Conservation (phyloP, 2,888 invertebrate genomes). For the Xylocampa areola region DNA sequence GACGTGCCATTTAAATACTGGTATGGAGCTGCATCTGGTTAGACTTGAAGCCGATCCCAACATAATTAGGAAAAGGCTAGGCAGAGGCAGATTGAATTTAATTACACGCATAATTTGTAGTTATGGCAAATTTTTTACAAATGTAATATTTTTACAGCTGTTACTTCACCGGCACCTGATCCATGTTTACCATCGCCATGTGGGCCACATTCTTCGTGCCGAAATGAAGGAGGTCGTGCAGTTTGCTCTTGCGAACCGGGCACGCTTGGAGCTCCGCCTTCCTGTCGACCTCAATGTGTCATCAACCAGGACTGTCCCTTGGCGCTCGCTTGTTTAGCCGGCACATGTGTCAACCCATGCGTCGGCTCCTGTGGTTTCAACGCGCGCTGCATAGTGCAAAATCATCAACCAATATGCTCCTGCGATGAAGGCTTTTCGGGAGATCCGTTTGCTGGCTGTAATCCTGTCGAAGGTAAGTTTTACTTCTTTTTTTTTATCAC, state of each 20-base stretch:
- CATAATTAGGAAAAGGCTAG: too few species aligned
- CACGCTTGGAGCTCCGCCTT: slow-evolving; percentile 94
- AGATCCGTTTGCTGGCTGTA: slow-evolving; percentile 94
- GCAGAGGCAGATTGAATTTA: too few species aligned
- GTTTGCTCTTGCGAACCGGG: slow-evolving; percentile 93
- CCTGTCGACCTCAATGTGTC: slow-evolving; percentile 94
- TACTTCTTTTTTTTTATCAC: slow-evolving; percentile 22
- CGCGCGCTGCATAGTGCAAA: slow-evolving; percentile 93
- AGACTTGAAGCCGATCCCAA: too few species aligned
- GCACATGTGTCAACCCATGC: slow-evolving; percentile 94
- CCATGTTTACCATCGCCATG: slow-evolving; percentile 93
- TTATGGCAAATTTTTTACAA: not conserved
- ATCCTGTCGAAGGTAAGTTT: slow-evolving; percentile 89
- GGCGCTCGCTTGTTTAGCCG: slow-evolving; percentile 92
- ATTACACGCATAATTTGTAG: too few species aligned
- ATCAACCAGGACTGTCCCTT: slow-evolving; percentile 94
- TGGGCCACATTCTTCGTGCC: slow-evolving; percentile 91
- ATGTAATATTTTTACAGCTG: slow-evolving; percentile 64
- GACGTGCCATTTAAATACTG: too few species aligned
- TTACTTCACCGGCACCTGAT: slow-evolving; percentile 78
- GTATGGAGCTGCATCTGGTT: too few species aligned
- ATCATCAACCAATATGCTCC: slow-evolving; percentile 93
- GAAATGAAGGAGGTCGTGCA: slow-evolving; percentile 91
- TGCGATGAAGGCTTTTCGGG: slow-evolving; percentile 94
- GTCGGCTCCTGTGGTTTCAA: slow-evolving; percentile 94